Percentiles rank a stretch among this genome's conserved stretches.
phyloP scores from a whole-genome alignment of 2,797 vertebrate species.

The Enteromius viviparus region DNA sequence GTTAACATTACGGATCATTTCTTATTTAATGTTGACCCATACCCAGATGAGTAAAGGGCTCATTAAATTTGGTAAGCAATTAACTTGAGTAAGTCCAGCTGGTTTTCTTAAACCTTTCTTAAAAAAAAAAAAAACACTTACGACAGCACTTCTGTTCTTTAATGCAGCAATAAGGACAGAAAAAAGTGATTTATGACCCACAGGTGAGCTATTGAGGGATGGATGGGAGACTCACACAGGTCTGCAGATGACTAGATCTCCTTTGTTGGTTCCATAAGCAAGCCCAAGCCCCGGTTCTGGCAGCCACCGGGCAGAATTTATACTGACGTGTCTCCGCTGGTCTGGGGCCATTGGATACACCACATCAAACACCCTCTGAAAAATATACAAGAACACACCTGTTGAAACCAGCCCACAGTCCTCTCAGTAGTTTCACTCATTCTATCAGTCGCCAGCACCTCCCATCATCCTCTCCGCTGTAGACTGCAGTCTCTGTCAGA shows the following conservation, averaged over 20 bases:
- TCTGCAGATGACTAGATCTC: constrained; percentile 97
- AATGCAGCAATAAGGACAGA: background rate
- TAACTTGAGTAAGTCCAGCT: background rate
- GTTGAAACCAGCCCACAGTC: constrained; percentile 6
- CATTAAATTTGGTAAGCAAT: constrained; percentile 11
- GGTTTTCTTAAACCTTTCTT: background rate
- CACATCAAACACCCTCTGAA: constrained; percentile 59
- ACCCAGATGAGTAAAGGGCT: constrained; percentile 18
- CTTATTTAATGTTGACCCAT: background rate
- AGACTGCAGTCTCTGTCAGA: constrained; percentile 21
- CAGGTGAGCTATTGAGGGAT: background rate
- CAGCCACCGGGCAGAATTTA: constrained; percentile 97
- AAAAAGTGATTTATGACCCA: background rate
- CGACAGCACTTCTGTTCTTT: background rate
- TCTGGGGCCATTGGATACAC: constrained; percentile 87
- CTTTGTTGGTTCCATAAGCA: constrained; percentile 98
- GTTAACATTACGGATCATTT: background rate
- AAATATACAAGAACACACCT: constrained; percentile 28
- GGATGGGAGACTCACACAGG: constrained; percentile 88
- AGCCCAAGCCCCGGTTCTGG: constrained; percentile 95
- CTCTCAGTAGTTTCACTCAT: constrained; percentile 3
- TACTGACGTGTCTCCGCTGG: constrained; percentile 97
- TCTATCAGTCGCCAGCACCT: constrained; percentile 13
- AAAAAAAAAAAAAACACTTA: background rate
- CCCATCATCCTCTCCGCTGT: background rate